Conservation (phyloP, 2,888 invertebrate species). For the Drosophila multiciliata region DNA sequence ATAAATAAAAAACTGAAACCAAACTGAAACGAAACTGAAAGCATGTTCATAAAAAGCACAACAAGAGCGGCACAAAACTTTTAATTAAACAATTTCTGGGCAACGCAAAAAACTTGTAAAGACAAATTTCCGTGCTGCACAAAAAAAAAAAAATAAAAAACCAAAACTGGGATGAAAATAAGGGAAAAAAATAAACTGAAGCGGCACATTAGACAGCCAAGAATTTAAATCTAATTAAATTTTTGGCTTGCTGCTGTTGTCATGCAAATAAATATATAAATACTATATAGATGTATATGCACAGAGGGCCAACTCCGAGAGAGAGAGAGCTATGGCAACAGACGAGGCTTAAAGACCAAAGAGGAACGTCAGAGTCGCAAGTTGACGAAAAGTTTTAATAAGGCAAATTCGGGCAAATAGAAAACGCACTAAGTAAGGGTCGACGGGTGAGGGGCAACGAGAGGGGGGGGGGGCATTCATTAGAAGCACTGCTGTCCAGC, state of each 20-base stretch:
- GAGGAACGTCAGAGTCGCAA: slow-evolving; percentile 53
- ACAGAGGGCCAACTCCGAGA: slow-evolving; percentile 16
- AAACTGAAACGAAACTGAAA: slow-evolving; percentile 52
- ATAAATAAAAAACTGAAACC: slow-evolving; percentile 14
- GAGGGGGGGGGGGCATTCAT: slow-evolving; percentile 55
- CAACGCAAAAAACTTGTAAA: slow-evolving; percentile 70
- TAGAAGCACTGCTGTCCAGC: slow-evolving; percentile 65
- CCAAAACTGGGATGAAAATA: slow-evolving; percentile 21
- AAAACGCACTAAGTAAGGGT: slow-evolving; percentile 51
- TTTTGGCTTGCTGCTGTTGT: slow-evolving; percentile 68
- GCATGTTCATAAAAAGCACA: slow-evolving; percentile 52
- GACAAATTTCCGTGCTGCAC: slow-evolving; percentile 68
- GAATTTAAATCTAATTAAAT: slow-evolving; percentile 83
- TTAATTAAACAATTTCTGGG: slow-evolving; percentile 79
- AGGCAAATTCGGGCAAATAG: slow-evolving; percentile 69
- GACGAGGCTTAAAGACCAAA: slow-evolving; percentile 69
- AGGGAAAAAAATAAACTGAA: slow-evolving; percentile 9
- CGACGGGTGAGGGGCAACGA: background rate
- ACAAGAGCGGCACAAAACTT: slow-evolving; percentile 72
- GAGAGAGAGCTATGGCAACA: slow-evolving; percentile 62
- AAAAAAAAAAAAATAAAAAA: slow-evolving; percentile 25
- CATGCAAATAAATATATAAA: slow-evolving; percentile 70
- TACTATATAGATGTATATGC: slow-evolving; percentile 23
- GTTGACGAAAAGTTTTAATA: slow-evolving; percentile 80
- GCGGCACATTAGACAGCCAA: slow-evolving; percentile 73